phyloP scores from a whole-genome alignment of 1,140 invertebrate species.

The Acyrthosiphon pisum region DNA sequence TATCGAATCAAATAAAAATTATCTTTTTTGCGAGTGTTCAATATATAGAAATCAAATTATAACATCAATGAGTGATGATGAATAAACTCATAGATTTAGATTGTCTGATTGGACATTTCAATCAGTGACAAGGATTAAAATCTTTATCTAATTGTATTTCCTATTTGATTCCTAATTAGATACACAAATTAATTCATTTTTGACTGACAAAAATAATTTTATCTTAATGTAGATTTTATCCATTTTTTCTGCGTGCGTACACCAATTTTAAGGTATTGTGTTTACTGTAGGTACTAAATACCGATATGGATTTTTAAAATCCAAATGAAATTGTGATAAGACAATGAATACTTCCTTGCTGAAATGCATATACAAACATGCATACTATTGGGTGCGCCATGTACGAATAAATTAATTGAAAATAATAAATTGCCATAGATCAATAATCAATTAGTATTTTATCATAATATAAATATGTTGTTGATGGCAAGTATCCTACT shows the following conservation, averaged over 20 bases:
- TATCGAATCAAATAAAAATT: too few relatives aligned
- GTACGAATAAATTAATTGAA: background rate
- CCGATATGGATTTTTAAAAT: background rate
- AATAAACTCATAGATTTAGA: background rate
- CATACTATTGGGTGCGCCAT: background rate
- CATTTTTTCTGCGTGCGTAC: background rate
- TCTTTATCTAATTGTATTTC: too few relatives aligned
- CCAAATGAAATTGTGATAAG: background rate
- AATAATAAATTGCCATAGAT: background rate
- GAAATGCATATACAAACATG: background rate
- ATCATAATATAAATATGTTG: too few relatives aligned
- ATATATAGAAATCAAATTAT: too few relatives aligned
- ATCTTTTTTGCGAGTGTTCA: too few relatives aligned
- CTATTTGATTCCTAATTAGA: too few relatives aligned
- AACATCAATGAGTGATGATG: too few relatives aligned
- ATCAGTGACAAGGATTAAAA: background rate
- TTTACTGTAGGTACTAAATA: too few relatives aligned
- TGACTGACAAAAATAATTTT: background rate
- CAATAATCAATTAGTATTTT: too few relatives aligned
- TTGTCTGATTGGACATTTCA: background rate
- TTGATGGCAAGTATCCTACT: too few relatives aligned
- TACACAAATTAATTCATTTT: background rate
- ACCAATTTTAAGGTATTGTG: background rate
- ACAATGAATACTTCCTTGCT: background rate
- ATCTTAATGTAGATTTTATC: background rate